Conservation (phyloP, 2,888 invertebrate genomes). For the Melanotus villosus region DNA sequence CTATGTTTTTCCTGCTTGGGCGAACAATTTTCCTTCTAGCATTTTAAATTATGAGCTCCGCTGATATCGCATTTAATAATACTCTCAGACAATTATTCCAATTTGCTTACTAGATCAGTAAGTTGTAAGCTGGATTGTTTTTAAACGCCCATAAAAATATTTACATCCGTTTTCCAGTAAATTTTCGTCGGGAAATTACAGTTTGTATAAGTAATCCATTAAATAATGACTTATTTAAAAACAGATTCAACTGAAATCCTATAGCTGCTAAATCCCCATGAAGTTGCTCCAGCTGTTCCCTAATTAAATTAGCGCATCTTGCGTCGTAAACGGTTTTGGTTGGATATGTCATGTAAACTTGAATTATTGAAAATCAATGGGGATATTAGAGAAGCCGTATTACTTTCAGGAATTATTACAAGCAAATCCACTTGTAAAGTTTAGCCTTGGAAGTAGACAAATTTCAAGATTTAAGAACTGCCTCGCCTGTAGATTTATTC, state of each 20-base stretch:
- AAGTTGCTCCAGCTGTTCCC: background rate
- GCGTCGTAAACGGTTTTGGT: background rate
- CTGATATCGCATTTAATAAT: too few relatives aligned
- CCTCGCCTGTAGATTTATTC: background rate
- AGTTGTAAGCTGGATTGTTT: too few relatives aligned
- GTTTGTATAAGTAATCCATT: too few relatives aligned
- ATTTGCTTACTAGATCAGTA: too few relatives aligned
- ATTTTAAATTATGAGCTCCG: too few relatives aligned
- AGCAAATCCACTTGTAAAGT: background rate
- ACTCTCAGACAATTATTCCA: too few relatives aligned
- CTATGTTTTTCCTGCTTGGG: too few relatives aligned
- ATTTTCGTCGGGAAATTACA: too few relatives aligned
- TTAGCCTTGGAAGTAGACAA: background rate
- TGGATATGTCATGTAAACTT: conserved; percentile 11
- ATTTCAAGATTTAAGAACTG: background rate
- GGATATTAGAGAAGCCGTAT: conserved; percentile 13
- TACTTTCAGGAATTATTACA: background rate
- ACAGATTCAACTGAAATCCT: background rate
- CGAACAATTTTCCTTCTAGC: too few relatives aligned
- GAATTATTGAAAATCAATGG: conserved; percentile 21
- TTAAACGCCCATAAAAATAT: too few relatives aligned
- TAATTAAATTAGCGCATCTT: conserved; percentile 20
- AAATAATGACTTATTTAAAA: too few relatives aligned
- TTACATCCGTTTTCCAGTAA: too few relatives aligned
- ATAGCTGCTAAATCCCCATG: background rate